Percentiles rank a stretch among this genome's conserved stretches.
phyloP scores from a whole-genome alignment of 2,888 invertebrate species.

The Ashinkailepas kermadecensis region DNA sequence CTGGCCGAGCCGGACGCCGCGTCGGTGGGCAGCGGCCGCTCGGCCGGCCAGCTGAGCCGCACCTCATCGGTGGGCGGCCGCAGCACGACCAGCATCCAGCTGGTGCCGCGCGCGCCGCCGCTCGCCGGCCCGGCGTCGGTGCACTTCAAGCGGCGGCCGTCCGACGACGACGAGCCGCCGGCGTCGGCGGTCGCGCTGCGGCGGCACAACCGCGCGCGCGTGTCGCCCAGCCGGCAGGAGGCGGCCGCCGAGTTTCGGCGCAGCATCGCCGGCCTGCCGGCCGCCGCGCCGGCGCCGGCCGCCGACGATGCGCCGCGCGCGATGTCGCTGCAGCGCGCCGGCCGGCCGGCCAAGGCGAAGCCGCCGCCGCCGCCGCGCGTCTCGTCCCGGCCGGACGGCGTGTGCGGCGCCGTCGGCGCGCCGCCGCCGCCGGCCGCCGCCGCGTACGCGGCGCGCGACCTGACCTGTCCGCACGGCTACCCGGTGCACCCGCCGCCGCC shows the following conservation, averaged over 20 bases:
- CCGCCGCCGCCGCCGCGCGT: conserved; percentile 10
- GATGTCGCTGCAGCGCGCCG: background rate
- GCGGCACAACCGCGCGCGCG: background rate
- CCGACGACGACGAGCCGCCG: background rate
- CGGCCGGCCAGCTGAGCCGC: background rate
- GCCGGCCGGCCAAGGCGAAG: background rate
- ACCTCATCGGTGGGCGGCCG: conserved; percentile 6
- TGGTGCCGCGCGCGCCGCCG: background rate
- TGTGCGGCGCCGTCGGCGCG: background rate
- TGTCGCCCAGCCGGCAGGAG: background rate
- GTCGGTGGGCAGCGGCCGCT: background rate
- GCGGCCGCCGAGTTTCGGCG: background rate
- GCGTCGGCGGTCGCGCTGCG: background rate
- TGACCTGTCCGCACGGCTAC: conserved; percentile 10
- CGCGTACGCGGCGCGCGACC: background rate
- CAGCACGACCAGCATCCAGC: background rate
- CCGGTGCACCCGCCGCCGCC: conserved; percentile 16
- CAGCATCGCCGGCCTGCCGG: conserved; percentile 9
- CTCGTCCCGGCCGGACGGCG: background rate
- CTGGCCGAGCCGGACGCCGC: background rate
- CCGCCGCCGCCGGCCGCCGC: background rate
- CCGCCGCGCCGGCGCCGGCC: background rate
- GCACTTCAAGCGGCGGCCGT: background rate
- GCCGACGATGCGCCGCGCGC: background rate
- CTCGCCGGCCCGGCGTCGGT: background rate